Evolutionary conservation across 2,113 vertebrate species (phyloP).

Genomic region (Geococcyx californianus): DNA sequence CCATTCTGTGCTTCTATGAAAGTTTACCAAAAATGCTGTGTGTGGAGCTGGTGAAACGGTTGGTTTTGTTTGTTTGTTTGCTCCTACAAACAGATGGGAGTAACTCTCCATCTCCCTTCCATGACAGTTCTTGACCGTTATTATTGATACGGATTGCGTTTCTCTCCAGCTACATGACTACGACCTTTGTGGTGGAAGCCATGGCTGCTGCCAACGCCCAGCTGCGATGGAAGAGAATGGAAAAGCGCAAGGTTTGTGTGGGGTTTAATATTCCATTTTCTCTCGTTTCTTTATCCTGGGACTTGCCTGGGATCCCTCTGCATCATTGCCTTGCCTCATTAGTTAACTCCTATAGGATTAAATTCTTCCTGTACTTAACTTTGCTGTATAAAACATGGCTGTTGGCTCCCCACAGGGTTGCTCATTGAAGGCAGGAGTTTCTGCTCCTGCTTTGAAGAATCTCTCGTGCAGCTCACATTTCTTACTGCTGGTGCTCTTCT

Average conservation of each 20-base stretch:
- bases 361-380: conserved; percentile 41
- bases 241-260: conserved; percentile 86
- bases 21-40: rapidly evolving
- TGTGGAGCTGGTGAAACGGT: not conserved
- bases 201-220: conserved; percentile 98
- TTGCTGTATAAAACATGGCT: conserved; percentile 20
- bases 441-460: conserved; percentile 32
- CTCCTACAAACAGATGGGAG: not conserved
- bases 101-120: not conserved
- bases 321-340: not conserved
- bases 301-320: not conserved
- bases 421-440: conserved; percentile 53
- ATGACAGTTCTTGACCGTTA: not conserved
- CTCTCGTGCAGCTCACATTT: conserved; percentile 1
- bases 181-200: conserved; percentile 95
- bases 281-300: not conserved
- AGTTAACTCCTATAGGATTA: conserved; percentile 37
- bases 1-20: not conserved
- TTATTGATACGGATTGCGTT: not conserved
- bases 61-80: not conserved
- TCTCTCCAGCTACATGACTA: conserved; percentile 90
- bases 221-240: conserved; percentile 92
- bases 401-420: conserved; percentile 21
- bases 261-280: not conserved
- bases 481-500: not conserved